Percentiles rank a stretch among this genome's conserved stretches.
These are phyloP conservation scores for Bryconaethiops microstoma DNA, from an alignment of 2,797 vertebrate species.

Conservation along the genomic window DNA sequence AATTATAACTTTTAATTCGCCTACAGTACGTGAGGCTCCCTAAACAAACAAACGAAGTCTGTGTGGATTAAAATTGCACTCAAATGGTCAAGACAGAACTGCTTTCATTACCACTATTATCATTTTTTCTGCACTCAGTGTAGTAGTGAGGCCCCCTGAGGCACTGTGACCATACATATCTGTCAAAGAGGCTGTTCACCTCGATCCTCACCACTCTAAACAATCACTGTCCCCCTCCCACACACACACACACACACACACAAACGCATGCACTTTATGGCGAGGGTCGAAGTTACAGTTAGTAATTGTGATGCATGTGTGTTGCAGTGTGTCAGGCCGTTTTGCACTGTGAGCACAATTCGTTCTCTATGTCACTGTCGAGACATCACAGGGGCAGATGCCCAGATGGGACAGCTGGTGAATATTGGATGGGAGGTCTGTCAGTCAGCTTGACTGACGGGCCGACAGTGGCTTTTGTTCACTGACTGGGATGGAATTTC, in stretches of 20 bases:
- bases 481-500: conserved; percentile 78
- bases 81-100: neutral
- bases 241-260: conserved; percentile 4
- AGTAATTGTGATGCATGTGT: conserved; percentile 20
- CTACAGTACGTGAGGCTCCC: neutral
- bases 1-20: conserved; percentile 16
- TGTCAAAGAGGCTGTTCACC: neutral
- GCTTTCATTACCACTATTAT: neutral
- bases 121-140: conserved; percentile 8
- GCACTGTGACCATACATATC: conserved; percentile 9
- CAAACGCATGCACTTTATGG: neutral
- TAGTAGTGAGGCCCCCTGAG: conserved; percentile 8
- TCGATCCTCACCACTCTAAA: conserved; percentile 24
- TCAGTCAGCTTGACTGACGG: conserved; percentile 79
- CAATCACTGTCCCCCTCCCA: conserved; percentile 22
- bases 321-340: conserved; percentile 25
- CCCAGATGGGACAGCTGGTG: conserved; percentile 76
- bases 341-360: conserved; percentile 45
- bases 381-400: conserved; percentile 72
- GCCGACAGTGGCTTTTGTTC: conserved; percentile 76
- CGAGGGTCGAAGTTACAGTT: conserved; percentile 5
- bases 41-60: neutral
- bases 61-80: neutral
- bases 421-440: conserved; percentile 83
- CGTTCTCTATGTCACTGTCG: conserved; percentile 54